Evolutionary conservation across 2,797 vertebrate genomes (phyloP), one percentile per base, ranked within the genome.

Genomic region (Picus viridis): DNA sequence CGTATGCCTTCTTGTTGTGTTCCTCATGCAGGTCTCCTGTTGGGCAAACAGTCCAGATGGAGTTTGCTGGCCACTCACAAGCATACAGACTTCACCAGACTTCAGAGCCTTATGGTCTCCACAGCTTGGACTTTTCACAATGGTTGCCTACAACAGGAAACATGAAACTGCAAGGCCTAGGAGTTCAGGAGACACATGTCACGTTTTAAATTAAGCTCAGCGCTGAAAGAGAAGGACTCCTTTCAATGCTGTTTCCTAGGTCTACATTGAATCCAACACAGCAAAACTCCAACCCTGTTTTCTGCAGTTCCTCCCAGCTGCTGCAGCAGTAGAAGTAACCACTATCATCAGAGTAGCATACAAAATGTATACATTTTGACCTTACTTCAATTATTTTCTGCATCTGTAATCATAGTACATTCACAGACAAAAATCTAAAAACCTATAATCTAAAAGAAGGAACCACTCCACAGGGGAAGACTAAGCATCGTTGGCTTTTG

Each of bases 321-420:
- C 39, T 68, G 36, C 23, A 71, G 24, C 69, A 71, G 27, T 11
- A 90, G 54, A 58, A 94, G 34, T 20, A 85, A 83, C 78, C 73
- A 75, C 61, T 81, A 1, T 53, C 26, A 23, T 29, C 34, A 89
- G 26, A 72, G 78, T 6, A 56, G 43, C 68, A 85, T 30, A 49
- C 5, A 53, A 62, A 88, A 93, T 54, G 12, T 70, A 82, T 68
- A 4, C 62, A 65, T 75, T 88, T 88, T 73, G 39, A 74, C 41
- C 54, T 64, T 78, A 49, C 63, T 86, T 89, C 62, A 47, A 70
- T 72, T 89, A 86, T 81, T 94, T 93, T 80, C 59, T 88, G 84
- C 79, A 85, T 92, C 79, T 81, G 10, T 91, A 95, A 95, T 91
- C 69, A 92, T 2, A 86, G 36, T 64, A 51, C 47, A 56, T 78